Evolutionary conservation across 2,888 invertebrate species (phyloP).

Genomic region (Halictus quadricinctus): DNA sequence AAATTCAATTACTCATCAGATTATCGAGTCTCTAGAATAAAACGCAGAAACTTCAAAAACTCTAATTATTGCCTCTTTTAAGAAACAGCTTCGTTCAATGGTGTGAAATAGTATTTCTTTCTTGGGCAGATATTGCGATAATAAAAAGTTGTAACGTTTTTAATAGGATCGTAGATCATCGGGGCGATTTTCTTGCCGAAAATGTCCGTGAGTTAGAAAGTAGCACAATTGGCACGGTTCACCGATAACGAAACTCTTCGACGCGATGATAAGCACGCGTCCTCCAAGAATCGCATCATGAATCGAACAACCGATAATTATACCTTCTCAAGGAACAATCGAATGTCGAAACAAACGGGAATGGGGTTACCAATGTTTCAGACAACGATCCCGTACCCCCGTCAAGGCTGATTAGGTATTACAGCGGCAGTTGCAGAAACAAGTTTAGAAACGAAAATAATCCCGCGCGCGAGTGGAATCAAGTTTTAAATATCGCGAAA

Average conservation of each 20-base stretch:
- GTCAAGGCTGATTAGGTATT: conserved; percentile 2
- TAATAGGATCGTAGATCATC: not conserved
- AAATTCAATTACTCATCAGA: not conserved
- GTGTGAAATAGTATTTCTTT: not conserved
- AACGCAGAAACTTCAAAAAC: not conserved
- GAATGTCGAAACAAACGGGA: conserved; percentile 51
- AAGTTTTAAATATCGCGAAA: conserved; percentile 20
- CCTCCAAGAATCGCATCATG: conserved; percentile 51
- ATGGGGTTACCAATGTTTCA: conserved; percentile 52
- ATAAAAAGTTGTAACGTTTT: not conserved
- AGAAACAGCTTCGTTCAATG: not conserved
- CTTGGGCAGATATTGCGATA: not conserved
- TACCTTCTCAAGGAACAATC: conserved; percentile 35
- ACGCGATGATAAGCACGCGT: conserved; percentile 42
- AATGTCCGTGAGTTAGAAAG: conserved; percentile 46
- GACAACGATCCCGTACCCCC: conserved; percentile 29
- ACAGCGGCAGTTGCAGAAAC: not conserved
- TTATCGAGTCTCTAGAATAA: not conserved
- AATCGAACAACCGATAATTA: conserved; percentile 49
- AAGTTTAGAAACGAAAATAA: conserved; percentile 13
- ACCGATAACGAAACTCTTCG: conserved; percentile 49
- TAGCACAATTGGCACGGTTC: conserved; percentile 60
- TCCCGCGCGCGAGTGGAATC: not conserved
- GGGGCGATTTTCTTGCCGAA: not conserved
- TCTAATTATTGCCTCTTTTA: not conserved